phyloP scores from a whole-genome alignment of 2,888 invertebrate species.

The Drosophila subquinaria region DNA sequence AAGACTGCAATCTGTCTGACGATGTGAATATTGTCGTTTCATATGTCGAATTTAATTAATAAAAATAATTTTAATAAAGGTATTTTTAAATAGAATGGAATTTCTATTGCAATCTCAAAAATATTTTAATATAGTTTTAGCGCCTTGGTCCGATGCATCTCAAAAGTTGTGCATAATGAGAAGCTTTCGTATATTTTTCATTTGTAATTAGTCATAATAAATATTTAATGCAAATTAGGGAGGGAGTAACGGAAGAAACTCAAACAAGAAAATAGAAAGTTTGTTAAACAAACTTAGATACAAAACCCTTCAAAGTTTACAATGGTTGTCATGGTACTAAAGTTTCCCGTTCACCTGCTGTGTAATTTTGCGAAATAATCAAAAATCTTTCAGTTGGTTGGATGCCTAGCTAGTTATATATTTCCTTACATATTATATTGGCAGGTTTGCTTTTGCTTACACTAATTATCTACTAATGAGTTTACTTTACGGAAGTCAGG shows the following conservation, averaged over 20 bases:
- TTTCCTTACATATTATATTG: slow-evolving; percentile 15
- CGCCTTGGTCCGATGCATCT: neutral
- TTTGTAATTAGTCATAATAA: slow-evolving; percentile 14
- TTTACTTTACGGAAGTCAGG: slow-evolving; percentile 2
- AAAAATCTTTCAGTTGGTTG: slow-evolving; percentile 13
- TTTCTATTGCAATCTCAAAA: slow-evolving; percentile 13
- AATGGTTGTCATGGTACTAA: slow-evolving; percentile 21
- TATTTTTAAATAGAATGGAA: neutral
- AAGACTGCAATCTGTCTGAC: too few relatives aligned
- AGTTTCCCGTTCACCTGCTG: slow-evolving; percentile 14
- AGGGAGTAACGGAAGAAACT: neutral
- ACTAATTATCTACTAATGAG: slow-evolving; percentile 21
- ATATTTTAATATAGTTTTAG: neutral
- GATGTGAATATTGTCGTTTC: too few relatives aligned
- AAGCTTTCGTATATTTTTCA: slow-evolving; percentile 2
- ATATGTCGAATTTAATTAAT: too few relatives aligned
- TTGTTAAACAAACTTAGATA: slow-evolving; percentile 16
- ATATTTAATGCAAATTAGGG: slow-evolving; percentile 18
- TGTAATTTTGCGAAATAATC: slow-evolving; percentile 17
- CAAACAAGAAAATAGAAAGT: slow-evolving; percentile 20
- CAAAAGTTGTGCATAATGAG: slow-evolving; percentile 1
- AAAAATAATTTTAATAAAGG: neutral
- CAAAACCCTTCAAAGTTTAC: slow-evolving; percentile 7
- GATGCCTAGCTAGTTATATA: slow-evolving; percentile 1
- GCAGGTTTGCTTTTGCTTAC: slow-evolving; percentile 9